Evolutionary conservation across 2,888 invertebrate species (phyloP), one percentile per base, ranked within the genome.

Genomic region (Chaetoderma sp.): DNA sequence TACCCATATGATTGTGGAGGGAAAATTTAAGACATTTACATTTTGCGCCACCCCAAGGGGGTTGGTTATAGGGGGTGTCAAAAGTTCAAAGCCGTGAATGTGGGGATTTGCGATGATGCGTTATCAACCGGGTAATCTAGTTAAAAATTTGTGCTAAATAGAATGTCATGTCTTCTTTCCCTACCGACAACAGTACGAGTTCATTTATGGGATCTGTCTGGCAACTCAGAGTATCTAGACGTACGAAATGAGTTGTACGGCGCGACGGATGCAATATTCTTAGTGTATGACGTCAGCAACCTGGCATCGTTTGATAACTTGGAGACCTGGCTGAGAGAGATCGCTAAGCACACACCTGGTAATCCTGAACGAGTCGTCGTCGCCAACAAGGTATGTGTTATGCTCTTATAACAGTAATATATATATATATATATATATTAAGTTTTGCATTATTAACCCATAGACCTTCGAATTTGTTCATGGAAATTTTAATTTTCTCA

Each of bases 131-230:
- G n/a, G n/a, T n/a, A n/a, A n/a, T n/a, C n/a, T n/a, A n/a, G n/a
- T n/a, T n/a, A n/a, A n/a, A n/a, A n/a, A n/a, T n/a, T n/a, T n/a
- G 5, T 16, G 6, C 42, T 56, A 13, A 10, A 36, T 4, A n/a
- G 50, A 18, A 42, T 28, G 4, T n/a, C 21, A 27, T 2, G 4
- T n/a, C 49, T 16, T 25, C 36, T 4, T 56, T 32, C 0, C 50
- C 2, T 47, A 2, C 3, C 10, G 10, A n/a, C 8, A n/a, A n/a
- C 73, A 84, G 83, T 85, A 28, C 66, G 84, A 16, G 83, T 85
- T 8, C 83, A 85, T 66, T 67, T 85, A 13, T 85, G 85, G 85
- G 85, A 85, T 60, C 63, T 85, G 23, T 85, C 85, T 1, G 85
- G 85, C 1, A 76, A 77, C 58, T 64, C 78, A 4, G 84, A 85